Base-by-base conservation (phyloP, 2,113 vertebrate genomes). In the Pithys albifrons region DNA sequence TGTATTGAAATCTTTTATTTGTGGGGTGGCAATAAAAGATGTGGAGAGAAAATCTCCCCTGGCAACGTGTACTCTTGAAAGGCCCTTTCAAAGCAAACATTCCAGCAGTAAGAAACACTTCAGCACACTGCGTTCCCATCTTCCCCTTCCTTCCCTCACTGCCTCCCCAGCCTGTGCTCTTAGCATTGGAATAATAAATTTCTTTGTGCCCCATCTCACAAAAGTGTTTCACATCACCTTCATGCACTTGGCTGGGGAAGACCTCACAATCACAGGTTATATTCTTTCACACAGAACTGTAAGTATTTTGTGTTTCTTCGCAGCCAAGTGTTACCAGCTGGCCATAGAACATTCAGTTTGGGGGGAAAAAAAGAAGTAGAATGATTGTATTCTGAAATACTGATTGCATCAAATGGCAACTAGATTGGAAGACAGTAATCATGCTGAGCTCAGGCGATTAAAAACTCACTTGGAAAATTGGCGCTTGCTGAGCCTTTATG, bases 391-490 rank as follows among this genome's bases (percentile, higher is more conserved):
- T 86, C 74, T 81, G 74, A 76, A 94, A 55, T 72, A 72, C 71
- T 82, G 83, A 95, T 90, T 94, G 91, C 95, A 94, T 94, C 85
- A 96, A 97, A 93, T 84, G 70, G 93, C 87, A 94, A 31, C 81
- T 54, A 58, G 94, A 90, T 76, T 83, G 81, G 46, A 87, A 88
- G 85, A 72, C 72, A 86, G 92, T 58, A 78, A 92, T 74, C 93
- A 94, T 0, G 29, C 89, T 93, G 91, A 59, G 93, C 89, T 91
- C 82, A 76, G 85, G 76, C 43, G 19, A 96, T 97, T 96, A 95
- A 92, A 96, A 96, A 80, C 80, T 74, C 61, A 0, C 90, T 95
- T 66, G 88, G 77, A 97, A 97, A 97, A 93, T 96, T 94, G 91
- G 73, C 3, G 11, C 83, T 94, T 84, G 91, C 93, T 94, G 91